Evolutionary conservation across 2,797 vertebrate genomes (phyloP).

Genomic region (Poecilia picta): DNA sequence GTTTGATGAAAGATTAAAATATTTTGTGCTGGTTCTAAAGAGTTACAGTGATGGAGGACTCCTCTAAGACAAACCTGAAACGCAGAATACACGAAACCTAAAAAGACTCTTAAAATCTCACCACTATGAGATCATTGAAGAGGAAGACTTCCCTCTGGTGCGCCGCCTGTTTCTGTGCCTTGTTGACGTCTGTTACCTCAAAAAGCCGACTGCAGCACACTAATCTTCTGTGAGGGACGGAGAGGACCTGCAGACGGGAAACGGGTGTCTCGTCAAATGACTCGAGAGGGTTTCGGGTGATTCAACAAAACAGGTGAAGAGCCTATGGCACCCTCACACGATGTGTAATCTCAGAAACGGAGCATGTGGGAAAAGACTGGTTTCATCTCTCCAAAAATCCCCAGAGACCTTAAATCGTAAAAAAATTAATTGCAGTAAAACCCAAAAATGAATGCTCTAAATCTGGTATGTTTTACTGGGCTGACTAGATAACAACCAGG

Average conservation of each 20-base stretch:
- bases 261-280: background rate
- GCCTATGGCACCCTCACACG: background rate
- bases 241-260: slow-evolving; percentile 86
- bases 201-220: slow-evolving; percentile 99
- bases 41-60: background rate
- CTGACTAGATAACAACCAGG: background rate
- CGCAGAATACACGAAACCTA: background rate
- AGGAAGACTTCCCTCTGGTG: slow-evolving; percentile 99
- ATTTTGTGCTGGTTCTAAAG: background rate
- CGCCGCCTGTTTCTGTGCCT: slow-evolving; percentile 96
- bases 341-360: background rate
- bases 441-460: background rate
- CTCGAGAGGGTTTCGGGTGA: background rate
- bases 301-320: background rate
- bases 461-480: background rate
- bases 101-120: slow-evolving; percentile 54
- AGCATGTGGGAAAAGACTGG: background rate
- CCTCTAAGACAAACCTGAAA: background rate
- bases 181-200: slow-evolving; percentile 95
- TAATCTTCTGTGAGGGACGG: slow-evolving; percentile 93
- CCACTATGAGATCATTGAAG: slow-evolving; percentile 98
- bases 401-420: background rate
- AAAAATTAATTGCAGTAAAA: slow-evolving; percentile 6
- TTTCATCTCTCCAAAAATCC: background rate
- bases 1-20: background rate